A percentile compares a stretch with the other conserved stretches of the same genome.
Conservation (phyloP, 1,140 invertebrate genomes). For the Ectropis grisescens region DNA sequence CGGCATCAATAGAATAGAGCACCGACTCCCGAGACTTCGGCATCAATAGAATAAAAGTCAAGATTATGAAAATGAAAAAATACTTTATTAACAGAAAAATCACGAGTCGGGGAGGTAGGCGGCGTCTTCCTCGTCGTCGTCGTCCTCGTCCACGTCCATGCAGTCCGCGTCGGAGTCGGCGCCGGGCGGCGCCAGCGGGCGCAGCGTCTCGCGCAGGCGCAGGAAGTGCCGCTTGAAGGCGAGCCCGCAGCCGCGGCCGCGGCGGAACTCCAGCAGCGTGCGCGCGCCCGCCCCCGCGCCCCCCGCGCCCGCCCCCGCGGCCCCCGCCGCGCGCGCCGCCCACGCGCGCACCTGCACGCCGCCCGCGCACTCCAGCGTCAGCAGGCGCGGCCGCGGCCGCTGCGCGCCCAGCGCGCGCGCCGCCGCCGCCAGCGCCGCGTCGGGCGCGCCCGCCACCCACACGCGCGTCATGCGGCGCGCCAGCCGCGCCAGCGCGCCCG, state of each 20-base stretch:
- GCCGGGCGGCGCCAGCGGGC: slow-evolving; percentile 5
- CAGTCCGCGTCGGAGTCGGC: too few species aligned
- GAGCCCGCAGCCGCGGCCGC: slow-evolving; percentile 95
- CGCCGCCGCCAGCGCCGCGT: slow-evolving; percentile 67
- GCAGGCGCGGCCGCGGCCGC: slow-evolving; percentile 13
- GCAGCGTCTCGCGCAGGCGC: slow-evolving; percentile 70
- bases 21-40: too few species aligned
- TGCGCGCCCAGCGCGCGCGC: slow-evolving; percentile 13
- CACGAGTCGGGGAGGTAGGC: too few species aligned
- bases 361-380: slow-evolving; percentile 16
- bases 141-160: too few species aligned
- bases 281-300: slow-evolving; percentile 28
- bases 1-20: too few species aligned
- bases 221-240: slow-evolving; percentile 94
- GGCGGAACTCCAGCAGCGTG: slow-evolving; percentile 86
- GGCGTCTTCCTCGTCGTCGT: too few species aligned
- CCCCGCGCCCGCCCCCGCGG: slow-evolving; percentile 22
- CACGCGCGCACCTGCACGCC: slow-evolving; percentile 22
- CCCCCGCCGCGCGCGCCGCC: slow-evolving; percentile 19
- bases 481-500: slow-evolving; percentile 84
- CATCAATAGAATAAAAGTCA: too few species aligned
- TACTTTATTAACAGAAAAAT: too few species aligned
- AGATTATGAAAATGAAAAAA: too few species aligned
- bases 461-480: slow-evolving; percentile 72
- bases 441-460: too few species aligned